These are phyloP conservation scores for Cnemophilus loriae DNA, from an alignment of 2,113 vertebrate genomes.

Conservation along the genomic window DNA sequence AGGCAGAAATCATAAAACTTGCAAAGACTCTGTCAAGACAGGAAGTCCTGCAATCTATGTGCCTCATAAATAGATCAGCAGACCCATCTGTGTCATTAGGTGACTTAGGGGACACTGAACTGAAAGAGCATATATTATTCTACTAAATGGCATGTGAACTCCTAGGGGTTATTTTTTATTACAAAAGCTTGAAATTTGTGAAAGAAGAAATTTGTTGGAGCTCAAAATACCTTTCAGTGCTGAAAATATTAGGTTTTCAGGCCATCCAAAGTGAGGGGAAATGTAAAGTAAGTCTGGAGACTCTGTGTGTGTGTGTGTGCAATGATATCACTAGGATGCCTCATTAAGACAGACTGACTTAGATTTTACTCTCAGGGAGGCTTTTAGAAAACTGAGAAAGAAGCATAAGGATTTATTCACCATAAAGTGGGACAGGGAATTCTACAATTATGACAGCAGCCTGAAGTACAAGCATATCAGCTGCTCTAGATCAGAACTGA, in stretches of 20 bases:
- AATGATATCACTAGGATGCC: neutral
- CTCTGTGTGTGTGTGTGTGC: too few species aligned
- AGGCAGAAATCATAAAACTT: neutral
- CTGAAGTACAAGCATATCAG: neutral
- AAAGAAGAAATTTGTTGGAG: neutral
- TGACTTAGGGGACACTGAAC: neutral
- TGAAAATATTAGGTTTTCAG: neutral
- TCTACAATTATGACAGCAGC: neutral
- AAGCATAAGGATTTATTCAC: neutral
- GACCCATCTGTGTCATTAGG: neutral
- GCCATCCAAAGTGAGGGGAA: neutral
- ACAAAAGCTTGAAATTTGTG: neutral
- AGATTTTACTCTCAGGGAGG: neutral
- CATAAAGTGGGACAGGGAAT: constrained; percentile 10
- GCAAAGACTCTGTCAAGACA: neutral
- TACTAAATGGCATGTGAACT: neutral
- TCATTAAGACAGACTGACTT: neutral
- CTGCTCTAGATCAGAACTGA: neutral
- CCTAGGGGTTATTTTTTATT: neutral
- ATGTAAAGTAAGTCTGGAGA: neutral
- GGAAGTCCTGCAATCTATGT: neutral
- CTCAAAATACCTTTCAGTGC: neutral
- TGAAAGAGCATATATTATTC: neutral
- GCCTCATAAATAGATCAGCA: constrained; percentile 8
- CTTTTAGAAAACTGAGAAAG: neutral